These are phyloP conservation scores for Onychomys arenicola DNA, from an alignment of 2,797 vertebrate genomes.

Conservation along the genomic window DNA sequence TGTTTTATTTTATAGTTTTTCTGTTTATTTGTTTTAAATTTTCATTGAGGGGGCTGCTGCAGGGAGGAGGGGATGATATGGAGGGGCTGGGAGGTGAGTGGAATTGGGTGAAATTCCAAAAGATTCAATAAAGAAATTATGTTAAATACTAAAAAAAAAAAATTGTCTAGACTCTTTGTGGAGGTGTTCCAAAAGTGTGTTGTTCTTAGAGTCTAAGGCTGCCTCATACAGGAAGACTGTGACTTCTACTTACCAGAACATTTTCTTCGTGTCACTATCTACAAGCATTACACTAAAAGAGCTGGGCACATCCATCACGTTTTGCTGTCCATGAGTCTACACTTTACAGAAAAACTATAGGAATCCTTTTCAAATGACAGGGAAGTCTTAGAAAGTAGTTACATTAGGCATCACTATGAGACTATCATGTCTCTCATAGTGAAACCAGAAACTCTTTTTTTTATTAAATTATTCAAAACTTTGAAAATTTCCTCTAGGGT, in stretches of 20 bases:
- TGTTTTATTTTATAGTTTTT: neutral
- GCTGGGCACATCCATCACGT: neutral
- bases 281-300: neutral
- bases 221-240: neutral
- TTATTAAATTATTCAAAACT: neutral
- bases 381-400: conserved; percentile 4
- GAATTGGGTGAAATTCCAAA: neutral
- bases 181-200: neutral
- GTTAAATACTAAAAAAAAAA: neutral
- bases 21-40: neutral
- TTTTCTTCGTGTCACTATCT: neutral
- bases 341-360: neutral
- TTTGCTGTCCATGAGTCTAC: neutral
- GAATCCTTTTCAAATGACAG: conserved; percentile 32
- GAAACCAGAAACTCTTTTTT: neutral
- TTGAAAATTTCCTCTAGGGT: conserved; percentile 44
- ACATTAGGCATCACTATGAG: neutral
- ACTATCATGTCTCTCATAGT: conserved; percentile 20
- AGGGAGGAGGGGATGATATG: neutral
- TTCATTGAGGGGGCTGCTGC: neutral
- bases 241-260: neutral
- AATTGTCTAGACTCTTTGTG: neutral
- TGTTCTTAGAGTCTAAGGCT: neutral
- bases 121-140: neutral
- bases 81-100: neutral